phyloP scores from a whole-genome alignment of 2,888 invertebrate species.

The Syrista parreyssii region DNA sequence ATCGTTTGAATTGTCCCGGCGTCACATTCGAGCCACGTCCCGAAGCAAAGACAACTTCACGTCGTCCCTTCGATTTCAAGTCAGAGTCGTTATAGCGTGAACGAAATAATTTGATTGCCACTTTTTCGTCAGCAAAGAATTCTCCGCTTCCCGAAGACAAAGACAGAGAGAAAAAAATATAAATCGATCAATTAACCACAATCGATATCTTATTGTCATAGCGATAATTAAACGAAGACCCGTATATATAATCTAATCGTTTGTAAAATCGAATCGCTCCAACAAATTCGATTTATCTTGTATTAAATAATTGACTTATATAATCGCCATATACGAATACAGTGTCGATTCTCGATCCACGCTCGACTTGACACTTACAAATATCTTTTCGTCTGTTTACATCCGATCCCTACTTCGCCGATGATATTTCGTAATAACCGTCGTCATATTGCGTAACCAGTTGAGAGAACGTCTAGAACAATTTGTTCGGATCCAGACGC shows the following conservation, averaged over 20 bases:
- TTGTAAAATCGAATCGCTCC: no score
- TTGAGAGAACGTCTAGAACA: background rate
- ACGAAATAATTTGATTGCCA: no score
- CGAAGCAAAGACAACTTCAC: background rate
- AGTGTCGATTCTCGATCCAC: background rate
- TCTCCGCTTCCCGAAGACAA: no score
- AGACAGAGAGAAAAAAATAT: background rate
- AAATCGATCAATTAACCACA: no score
- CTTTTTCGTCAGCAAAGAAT: no score
- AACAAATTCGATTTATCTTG: background rate
- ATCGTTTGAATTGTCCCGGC: background rate
- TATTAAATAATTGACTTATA: background rate
- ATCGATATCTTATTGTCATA: no score
- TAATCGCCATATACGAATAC: background rate
- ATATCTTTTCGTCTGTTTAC: no score
- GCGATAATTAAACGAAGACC: no score
- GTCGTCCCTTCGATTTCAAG: background rate
- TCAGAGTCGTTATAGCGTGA: no score
- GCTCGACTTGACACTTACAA: no score
- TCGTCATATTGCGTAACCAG: background rate
- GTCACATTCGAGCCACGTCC: background rate
- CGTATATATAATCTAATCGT: no score
- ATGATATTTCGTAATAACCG: background rate
- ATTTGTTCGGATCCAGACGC: background rate
- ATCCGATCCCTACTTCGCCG: no score